Percentiles rank a stretch among this genome's conserved stretches.
Conservation (phyloP, 1,140 invertebrate species). For the Steinernema feltiae region DNA sequence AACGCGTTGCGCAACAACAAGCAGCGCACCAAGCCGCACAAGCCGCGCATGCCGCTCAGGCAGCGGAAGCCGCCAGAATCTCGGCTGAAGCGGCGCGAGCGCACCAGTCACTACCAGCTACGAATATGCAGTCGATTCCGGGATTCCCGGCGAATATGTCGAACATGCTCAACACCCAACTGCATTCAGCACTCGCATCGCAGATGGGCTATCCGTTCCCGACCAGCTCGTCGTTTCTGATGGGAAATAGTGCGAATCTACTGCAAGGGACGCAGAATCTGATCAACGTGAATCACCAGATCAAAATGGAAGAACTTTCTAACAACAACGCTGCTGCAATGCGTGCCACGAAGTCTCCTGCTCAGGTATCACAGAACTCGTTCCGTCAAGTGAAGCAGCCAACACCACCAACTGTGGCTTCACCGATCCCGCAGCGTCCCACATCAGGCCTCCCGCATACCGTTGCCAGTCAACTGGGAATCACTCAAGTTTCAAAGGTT, state of each 20-base stretch:
- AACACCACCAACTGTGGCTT: neutral
- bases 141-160: neutral
- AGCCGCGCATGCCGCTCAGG: conserved; percentile 6
- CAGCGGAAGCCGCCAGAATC: neutral
- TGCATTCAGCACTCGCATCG: neutral
- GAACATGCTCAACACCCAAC: neutral
- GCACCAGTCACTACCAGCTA: neutral
- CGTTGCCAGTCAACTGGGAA: too few relatives aligned
- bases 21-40: conserved; percentile 17
- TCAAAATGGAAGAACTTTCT: too few relatives aligned
- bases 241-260: neutral
- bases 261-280: too few relatives aligned
- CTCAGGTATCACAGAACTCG: neutral
- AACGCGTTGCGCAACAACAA: conserved; percentile 21
- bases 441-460: neutral
- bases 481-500: too few relatives aligned
- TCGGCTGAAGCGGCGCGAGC: neutral
- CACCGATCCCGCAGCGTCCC: neutral
- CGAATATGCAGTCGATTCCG: neutral
- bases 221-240: neutral
- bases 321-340: neutral
- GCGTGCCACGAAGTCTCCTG: too few relatives aligned
- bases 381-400: neutral
- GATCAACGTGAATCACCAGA: too few relatives aligned
- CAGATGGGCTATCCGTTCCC: neutral